These are phyloP conservation scores for Nautilus pompilius DNA, from an alignment of 1,140 invertebrate genomes.

Conservation along the genomic window DNA sequence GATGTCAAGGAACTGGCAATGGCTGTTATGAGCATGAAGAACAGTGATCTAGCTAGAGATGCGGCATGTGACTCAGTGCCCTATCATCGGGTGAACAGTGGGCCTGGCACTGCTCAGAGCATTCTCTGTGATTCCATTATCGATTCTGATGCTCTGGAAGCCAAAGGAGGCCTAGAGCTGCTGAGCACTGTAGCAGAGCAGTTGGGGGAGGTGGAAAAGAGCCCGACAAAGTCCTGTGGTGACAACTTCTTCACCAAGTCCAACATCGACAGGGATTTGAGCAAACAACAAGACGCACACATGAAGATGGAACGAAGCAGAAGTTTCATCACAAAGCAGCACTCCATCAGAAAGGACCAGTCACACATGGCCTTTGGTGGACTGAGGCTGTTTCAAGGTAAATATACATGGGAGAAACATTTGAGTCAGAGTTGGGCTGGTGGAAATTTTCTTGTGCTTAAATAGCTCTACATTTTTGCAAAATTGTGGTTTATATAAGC, in stretches of 20 bases:
- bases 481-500: too few species aligned
- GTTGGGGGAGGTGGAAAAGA: conserved; percentile 70
- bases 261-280: conserved; percentile 17
- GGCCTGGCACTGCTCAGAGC: background rate
- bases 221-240: conserved; percentile 24
- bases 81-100: background rate
- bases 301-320: conserved; percentile 6
- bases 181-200: conserved; percentile 82
- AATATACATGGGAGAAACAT: background rate
- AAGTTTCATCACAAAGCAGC: conserved; percentile 12
- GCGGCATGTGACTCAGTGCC: background rate
- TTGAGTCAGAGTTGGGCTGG: background rate
- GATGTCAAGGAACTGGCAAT: background rate
- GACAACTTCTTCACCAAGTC: conserved; percentile 13
- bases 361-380: conserved; percentile 22
- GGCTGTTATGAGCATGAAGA: conserved; percentile 3
- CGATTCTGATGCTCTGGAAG: conserved; percentile 46
- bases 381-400: conserved; percentile 34
- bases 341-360: conserved; percentile 14
- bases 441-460: background rate
- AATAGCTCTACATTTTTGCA: too few species aligned
- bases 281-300: conserved; percentile 11
- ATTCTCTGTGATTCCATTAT: conserved; percentile 31
- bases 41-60: background rate
- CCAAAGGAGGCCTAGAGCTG: conserved; percentile 71